Evolutionary conservation across 2,113 vertebrate genomes (phyloP), one percentile per base, ranked within the genome.

Genomic region (Coryphaenoides rupestris): DNA sequence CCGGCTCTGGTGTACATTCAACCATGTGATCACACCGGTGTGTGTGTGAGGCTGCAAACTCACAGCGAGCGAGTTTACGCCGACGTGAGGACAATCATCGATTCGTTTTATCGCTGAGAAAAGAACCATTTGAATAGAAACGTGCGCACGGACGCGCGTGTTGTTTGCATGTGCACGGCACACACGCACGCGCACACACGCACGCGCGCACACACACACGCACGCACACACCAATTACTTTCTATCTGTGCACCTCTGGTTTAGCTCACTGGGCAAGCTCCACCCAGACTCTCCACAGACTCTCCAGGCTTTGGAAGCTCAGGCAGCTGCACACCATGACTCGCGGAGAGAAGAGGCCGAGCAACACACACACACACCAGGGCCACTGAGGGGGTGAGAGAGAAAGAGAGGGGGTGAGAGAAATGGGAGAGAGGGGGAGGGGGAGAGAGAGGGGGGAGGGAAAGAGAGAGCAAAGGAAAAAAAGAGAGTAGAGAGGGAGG

Each of bases 1-100:
- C 78, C 63, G 70, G 80, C n/a, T n/a, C n/a, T 57, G 19, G 55
- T 45, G 55, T 76, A 84, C 82, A 84, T 86, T 85, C 79, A 60
- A 83, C 71, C 60, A 57, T 60, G 79, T 75, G 70, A 65, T 65
- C 72, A 66, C 61, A n/a, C n/a, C n/a, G n/a, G n/a, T n/a, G n/a
- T n/a, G n/a, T n/a, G n/a, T 10, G 33, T 40, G 9, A 12, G 24
- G 33, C 33, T 40, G 33, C 33, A 40, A 40, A 40, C 33, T 40
- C 33, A 10, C 33, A 40, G 33, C 2, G 33, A 12, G 24, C 6
- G 24, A 3, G 33, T 40, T 7, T 40, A 40, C 13, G 33, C 13
- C 9, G 33, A 40, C 13, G 33, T 40, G 33, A 7, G 13, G 33
- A 40, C 33, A 40, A 9, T 40, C 33, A 40, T 40, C 13, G 33